Conservation (phyloP, 2,888 invertebrate genomes). For the Elysia crispata region DNA sequence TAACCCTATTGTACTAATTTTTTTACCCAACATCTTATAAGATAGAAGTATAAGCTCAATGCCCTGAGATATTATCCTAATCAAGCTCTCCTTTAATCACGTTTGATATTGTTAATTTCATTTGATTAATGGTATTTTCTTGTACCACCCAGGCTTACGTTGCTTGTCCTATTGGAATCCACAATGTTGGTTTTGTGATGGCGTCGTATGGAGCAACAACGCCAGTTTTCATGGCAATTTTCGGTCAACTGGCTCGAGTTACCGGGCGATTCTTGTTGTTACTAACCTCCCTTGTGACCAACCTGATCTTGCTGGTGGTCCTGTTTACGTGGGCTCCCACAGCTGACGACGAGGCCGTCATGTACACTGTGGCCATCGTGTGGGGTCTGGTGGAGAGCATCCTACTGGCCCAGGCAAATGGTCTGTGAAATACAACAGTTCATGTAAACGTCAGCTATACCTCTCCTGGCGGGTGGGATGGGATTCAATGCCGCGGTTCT, state of each 20-base stretch:
- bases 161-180: slow-evolving; percentile 66
- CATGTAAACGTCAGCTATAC: too few species aligned
- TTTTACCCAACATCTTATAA: too few species aligned
- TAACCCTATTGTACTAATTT: too few species aligned
- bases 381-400: slow-evolving; percentile 68
- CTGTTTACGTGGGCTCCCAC: slow-evolving; percentile 61
- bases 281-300: slow-evolving; percentile 55
- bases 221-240: slow-evolving; percentile 58
- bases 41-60: too few species aligned
- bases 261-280: slow-evolving; percentile 62
- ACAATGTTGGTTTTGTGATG: slow-evolving; percentile 69
- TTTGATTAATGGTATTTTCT: background rate
- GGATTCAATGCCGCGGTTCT: too few species aligned
- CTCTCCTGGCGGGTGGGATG: too few species aligned
- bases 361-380: slow-evolving; percentile 60
- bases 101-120: too few species aligned
- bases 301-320: slow-evolving; percentile 57
- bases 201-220: slow-evolving; percentile 64
- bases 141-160: slow-evolving; percentile 60
- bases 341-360: slow-evolving; percentile 48
- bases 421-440: slow-evolving; percentile 50
- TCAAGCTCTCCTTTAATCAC: too few species aligned
- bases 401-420: slow-evolving; percentile 66
- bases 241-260: slow-evolving; percentile 60
- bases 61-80: too few species aligned